Conservation (phyloP, 2,888 invertebrate species). For the Coleophora flavipennella region DNA sequence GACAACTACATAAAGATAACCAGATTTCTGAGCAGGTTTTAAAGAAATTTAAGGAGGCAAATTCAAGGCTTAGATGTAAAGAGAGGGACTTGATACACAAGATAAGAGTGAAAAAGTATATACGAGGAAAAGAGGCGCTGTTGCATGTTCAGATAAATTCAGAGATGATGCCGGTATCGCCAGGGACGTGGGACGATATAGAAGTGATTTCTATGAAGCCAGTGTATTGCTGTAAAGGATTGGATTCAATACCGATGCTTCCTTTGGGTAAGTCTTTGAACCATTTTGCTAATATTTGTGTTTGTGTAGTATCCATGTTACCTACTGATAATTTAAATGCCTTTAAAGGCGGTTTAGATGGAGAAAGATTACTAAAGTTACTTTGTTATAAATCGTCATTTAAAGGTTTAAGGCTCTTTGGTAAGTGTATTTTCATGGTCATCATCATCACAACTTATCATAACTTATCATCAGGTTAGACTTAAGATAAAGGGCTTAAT, state of each 20-base stretch:
- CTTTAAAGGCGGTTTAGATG: too few relatives aligned
- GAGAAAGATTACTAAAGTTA: too few relatives aligned
- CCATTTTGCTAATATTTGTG: too few relatives aligned
- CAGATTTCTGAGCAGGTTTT: slow-evolving; percentile 21
- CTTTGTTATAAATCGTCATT: too few relatives aligned
- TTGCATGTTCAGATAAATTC: slow-evolving; percentile 41
- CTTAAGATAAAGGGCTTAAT: too few relatives aligned
- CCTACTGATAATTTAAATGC: too few relatives aligned
- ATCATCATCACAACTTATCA: too few relatives aligned
- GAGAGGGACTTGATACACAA: slow-evolving; percentile 27
- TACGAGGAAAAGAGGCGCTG: slow-evolving; percentile 38
- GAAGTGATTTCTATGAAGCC: slow-evolving; percentile 40
- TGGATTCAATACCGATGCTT: slow-evolving; percentile 21
- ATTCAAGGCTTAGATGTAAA: slow-evolving; percentile 23
- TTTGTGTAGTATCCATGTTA: too few relatives aligned
- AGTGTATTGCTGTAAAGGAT: slow-evolving; percentile 36
- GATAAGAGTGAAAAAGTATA: slow-evolving; percentile 38
- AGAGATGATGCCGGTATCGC: slow-evolving; percentile 31
- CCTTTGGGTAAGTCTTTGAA: slow-evolving; percentile 35
- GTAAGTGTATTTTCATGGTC: too few relatives aligned
- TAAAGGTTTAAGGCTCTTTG: too few relatives aligned
- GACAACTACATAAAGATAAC: slow-evolving; percentile 18
- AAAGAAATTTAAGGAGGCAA: slow-evolving; percentile 23
- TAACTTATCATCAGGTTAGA: too few relatives aligned
- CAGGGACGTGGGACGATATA: slow-evolving; percentile 40